phyloP scores from a whole-genome alignment of 2,797 vertebrate species.

The Erethizon dorsatum region DNA sequence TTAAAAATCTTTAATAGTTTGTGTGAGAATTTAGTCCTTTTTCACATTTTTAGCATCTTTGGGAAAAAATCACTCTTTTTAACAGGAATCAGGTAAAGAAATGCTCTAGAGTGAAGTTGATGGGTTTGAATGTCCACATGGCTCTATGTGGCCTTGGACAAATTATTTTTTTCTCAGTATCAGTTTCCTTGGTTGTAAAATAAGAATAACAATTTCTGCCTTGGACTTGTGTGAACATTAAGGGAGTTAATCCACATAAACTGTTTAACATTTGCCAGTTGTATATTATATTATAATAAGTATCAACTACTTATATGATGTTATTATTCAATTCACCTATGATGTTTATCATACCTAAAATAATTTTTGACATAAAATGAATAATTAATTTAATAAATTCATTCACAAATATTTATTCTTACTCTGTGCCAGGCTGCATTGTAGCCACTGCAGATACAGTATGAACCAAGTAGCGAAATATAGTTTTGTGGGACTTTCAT shows the following conservation, averaged over 20 bases:
- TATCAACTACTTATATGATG: neutral
- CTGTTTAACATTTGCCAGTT: neutral
- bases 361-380: slow-evolving; percentile 38
- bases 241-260: neutral
- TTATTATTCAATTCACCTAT: slow-evolving; percentile 14
- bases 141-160: neutral
- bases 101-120: neutral
- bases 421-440: neutral
- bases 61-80: slow-evolving; percentile 17
- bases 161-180: neutral
- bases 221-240: slow-evolving; percentile 34
- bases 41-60: neutral
- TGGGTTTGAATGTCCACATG: slow-evolving; percentile 40
- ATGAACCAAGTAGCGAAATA: neutral
- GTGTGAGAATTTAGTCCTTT: neutral
- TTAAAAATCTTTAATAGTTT: slow-evolving; percentile 46
- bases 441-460: neutral
- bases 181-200: neutral
- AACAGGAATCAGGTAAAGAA: slow-evolving; percentile 36
- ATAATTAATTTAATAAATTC: neutral
- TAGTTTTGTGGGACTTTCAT: neutral
- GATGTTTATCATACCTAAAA: neutral
- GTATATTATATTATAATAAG: neutral
- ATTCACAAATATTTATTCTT: slow-evolving; percentile 23
- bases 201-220: neutral